phyloP scores from a whole-genome alignment of 2,888 invertebrate genomes.

The Gnatocerus cornutus region DNA sequence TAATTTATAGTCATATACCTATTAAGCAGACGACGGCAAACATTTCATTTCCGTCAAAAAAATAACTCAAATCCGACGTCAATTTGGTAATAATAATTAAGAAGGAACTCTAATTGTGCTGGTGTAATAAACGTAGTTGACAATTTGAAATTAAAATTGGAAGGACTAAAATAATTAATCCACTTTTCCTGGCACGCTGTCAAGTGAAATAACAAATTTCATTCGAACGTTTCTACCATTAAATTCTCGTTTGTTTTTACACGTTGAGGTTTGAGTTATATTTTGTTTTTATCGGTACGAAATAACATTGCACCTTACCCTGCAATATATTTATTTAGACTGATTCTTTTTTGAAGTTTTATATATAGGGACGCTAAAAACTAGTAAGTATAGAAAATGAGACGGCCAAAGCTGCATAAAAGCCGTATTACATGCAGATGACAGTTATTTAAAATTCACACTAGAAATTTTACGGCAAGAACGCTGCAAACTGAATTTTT shows the following conservation, averaged over 20 bases:
- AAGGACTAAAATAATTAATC: slow-evolving; percentile 48
- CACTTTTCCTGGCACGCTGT: slow-evolving; percentile 47
- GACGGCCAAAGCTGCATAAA: slow-evolving; percentile 27
- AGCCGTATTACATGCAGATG: slow-evolving; percentile 36
- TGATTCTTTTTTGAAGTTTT: not conserved
- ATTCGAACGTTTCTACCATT: slow-evolving; percentile 47
- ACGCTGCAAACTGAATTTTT: slow-evolving; percentile 35
- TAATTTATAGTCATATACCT: slow-evolving; percentile 19
- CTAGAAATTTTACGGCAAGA: slow-evolving; percentile 35
- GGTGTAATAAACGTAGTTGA: slow-evolving; percentile 48
- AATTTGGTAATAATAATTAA: slow-evolving; percentile 47
- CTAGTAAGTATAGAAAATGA: slow-evolving; percentile 25
- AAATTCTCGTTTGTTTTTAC: slow-evolving; percentile 48
- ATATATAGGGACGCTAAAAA: not conserved
- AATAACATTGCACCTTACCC: slow-evolving; percentile 12
- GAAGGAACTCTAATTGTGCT: slow-evolving; percentile 43
- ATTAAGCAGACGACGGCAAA: slow-evolving; percentile 12
- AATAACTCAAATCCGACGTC: slow-evolving; percentile 19
- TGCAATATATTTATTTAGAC: not conserved
- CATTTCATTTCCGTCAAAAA: slow-evolving; percentile 1
- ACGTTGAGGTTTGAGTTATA: slow-evolving; percentile 25
- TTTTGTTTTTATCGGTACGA: slow-evolving; percentile 16
- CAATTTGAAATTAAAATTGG: slow-evolving; percentile 52
- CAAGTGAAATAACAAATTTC: slow-evolving; percentile 51
- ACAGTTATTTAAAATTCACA: slow-evolving; percentile 41